A percentile compares a stretch with the other conserved stretches of the same genome.
Evolutionary conservation across 2,888 invertebrate species (phyloP).

Genomic region (Acanthosepion esculentum): DNA sequence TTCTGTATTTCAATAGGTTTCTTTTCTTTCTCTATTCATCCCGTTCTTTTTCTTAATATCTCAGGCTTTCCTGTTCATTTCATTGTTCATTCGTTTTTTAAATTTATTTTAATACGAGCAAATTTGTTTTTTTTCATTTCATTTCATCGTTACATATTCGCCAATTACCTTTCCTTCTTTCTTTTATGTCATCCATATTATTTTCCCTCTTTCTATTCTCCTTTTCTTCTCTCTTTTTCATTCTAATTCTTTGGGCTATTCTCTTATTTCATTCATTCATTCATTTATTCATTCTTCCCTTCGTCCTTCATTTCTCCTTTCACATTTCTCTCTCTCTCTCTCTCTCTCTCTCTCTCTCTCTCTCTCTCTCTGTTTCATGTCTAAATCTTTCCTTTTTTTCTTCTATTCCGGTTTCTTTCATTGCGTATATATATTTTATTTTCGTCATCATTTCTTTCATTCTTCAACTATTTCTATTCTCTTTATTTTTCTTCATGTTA

Average conservation of each 20-base stretch:
- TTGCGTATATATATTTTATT: not conserved
- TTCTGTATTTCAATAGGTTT: too few relatives aligned
- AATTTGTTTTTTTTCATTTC: not conserved
- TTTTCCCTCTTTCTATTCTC: not conserved
- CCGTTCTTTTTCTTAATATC: not conserved
- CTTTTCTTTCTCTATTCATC: not conserved
- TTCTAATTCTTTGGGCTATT: accelerated
- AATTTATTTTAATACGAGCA: too few relatives aligned
- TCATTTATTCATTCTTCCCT: too few relatives aligned
- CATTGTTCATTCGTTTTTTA: not conserved
- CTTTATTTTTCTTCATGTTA: not conserved
- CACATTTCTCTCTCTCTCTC: not conserved
- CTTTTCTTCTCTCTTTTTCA: not conserved
- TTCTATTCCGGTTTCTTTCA: not conserved
- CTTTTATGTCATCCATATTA: not conserved
- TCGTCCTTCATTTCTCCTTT: not conserved
- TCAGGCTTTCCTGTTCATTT: not conserved
- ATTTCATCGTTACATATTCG: not conserved
- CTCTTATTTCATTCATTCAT: not conserved
- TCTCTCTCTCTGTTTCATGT: not conserved
- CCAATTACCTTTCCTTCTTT: not conserved
- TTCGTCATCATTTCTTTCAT: not conserved
- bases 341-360: not conserved
- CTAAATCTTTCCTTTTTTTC: not conserved
- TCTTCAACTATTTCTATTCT: not conserved